Base-by-base conservation (phyloP, 64 coral and sea anemone genomes). In the Actinia tenebrosa region DNA sequence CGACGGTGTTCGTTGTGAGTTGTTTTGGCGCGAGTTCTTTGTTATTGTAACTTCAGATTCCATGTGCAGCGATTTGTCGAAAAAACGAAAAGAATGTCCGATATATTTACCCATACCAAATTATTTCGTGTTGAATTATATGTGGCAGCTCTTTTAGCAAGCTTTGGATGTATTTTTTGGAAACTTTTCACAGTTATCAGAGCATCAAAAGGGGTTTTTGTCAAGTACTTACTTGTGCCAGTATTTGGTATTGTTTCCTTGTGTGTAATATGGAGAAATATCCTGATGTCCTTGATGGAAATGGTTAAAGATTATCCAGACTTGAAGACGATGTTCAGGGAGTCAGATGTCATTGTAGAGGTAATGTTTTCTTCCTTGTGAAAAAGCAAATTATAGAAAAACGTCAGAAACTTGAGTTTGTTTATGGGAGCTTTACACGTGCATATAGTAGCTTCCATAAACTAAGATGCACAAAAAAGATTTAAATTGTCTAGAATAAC, bases 221-320 rank as follows among this genome's bases (percentile, higher is more conserved):
- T 19, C 9, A 47, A 56, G 53, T n/a, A 23, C 44, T 85, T 92
- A 53, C 71, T 88, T 58, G 60, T 92, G 63, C 86, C 86, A 53
- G 56, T 80, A 16, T 18, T 92, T 13, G 85, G 75, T 44, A 56
- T 62, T 9, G 69, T 88, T 64, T 78, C 90, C 6, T 56, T 92
- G 47, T 63, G 56, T 44, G 63, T 60, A 44, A 56, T 85, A 13
- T 92, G 90, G 90, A 92, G 83, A 84, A 56, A 87, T 42, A 75
- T 92, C 19, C 16, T 60, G 3, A 88, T 92, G 50, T 92, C 83
- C 25, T 22, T 83, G 16, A 56, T 46, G 13, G 80, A 83, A 23
- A 56, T n/a, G 80, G 37, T 43, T 7, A 83, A 56, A 53, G 44
- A 53, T n/a, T 53, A 53, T 56, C 80, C 80, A n/a, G 80, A 83